These are phyloP conservation scores for Cheiracanthium punctorium DNA, from an alignment of 2,888 invertebrate species.

Conservation along the genomic window DNA sequence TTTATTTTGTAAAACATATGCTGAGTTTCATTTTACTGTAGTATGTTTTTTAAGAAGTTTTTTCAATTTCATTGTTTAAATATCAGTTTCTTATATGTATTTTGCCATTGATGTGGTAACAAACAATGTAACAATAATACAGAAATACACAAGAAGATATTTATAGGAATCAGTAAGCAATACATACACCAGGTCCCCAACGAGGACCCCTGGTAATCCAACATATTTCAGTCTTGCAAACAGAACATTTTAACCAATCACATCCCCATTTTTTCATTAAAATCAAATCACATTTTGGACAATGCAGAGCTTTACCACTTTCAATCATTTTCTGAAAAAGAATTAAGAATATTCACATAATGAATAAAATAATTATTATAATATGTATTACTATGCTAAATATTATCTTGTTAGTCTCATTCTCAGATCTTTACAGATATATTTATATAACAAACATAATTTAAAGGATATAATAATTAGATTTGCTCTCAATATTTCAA, in stretches of 20 bases:
- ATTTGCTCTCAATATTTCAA: no score
- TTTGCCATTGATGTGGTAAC: no score
- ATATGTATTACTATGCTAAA: no score
- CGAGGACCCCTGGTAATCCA: constrained; percentile 89
- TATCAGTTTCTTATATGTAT: no score
- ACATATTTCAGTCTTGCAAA: constrained; percentile 95
- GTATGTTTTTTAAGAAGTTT: no score
- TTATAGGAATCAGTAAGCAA: neutral
- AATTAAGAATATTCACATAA: neutral
- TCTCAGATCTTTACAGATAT: no score
- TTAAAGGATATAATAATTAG: no score
- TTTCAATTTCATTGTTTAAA: no score
- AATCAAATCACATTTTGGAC: constrained; percentile 89
- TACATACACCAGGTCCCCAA: constrained; percentile 81
- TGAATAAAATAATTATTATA: neutral
- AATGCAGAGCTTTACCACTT: constrained; percentile 89
- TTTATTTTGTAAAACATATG: no score
- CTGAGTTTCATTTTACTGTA: no score
- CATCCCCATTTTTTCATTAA: constrained; percentile 95
- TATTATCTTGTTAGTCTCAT: no score
- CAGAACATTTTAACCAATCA: constrained; percentile 92
- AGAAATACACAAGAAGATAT: neutral
- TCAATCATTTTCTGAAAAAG: constrained; percentile 82
- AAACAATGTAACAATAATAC: neutral
- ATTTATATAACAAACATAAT: no score